These are phyloP conservation scores for Scaptomyza hsui DNA, from an alignment of 1,140 invertebrate genomes.

Conservation along the genomic window DNA sequence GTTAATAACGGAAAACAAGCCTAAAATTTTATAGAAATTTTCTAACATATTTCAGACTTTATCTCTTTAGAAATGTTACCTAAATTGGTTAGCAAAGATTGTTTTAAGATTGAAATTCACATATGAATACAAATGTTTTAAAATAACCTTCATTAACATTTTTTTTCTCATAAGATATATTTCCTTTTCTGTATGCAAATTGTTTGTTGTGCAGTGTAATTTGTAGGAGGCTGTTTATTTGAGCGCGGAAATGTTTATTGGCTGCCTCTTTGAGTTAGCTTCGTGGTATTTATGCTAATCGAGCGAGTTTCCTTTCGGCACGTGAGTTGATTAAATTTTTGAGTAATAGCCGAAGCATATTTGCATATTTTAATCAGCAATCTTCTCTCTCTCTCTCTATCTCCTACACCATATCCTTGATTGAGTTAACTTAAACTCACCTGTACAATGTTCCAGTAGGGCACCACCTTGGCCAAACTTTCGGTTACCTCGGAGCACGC, in stretches of 20 bases:
- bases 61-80: too few relatives aligned
- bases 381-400: not conserved
- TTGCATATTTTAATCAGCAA: slow-evolving; percentile 52
- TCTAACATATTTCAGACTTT: too few relatives aligned
- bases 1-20: too few relatives aligned
- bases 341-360: slow-evolving; percentile 60
- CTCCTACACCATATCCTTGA: not conserved
- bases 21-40: too few relatives aligned
- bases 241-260: slow-evolving; percentile 76
- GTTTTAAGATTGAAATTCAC: too few relatives aligned
- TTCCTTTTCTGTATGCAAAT: not conserved
- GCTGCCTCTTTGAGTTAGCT: slow-evolving; percentile 56
- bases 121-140: too few relatives aligned
- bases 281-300: slow-evolving; percentile 68
- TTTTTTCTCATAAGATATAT: not conserved
- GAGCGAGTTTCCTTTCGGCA: slow-evolving; percentile 54
- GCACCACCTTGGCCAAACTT: slow-evolving; percentile 93
- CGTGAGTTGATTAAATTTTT: slow-evolving; percentile 82
- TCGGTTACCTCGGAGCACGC: slow-evolving; percentile 95
- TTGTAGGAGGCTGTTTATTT: slow-evolving; percentile 59
- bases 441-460: slow-evolving; percentile 96
- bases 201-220: slow-evolving; percentile 46
- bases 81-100: too few relatives aligned
- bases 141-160: not conserved
- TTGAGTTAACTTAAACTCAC: slow-evolving; percentile 84